Percentiles rank a stretch among this genome's conserved stretches.
Conservation (phyloP, 2,797 vertebrate genomes). For the Catostomus latipinnis region DNA sequence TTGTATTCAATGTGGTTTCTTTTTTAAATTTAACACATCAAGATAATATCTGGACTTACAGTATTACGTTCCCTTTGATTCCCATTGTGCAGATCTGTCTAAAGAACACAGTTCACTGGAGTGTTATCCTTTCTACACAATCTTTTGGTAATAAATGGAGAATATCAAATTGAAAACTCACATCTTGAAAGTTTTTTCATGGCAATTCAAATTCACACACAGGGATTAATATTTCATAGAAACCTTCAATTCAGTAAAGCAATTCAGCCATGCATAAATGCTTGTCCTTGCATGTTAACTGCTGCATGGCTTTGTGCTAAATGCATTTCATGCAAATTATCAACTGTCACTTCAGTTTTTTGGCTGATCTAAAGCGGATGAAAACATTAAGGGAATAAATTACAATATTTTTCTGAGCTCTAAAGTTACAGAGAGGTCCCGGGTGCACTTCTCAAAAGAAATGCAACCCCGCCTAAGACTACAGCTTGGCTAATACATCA, state of each 20-base stretch:
- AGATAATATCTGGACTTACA: slow-evolving; percentile 78
- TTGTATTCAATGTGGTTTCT: slow-evolving; percentile 83
- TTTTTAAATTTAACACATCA: slow-evolving; percentile 65
- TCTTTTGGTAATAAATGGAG: slow-evolving; percentile 85
- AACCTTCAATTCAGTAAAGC: too few species aligned
- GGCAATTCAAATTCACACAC: not conserved
- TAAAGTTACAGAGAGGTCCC: slow-evolving; percentile 40
- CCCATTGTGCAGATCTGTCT: slow-evolving; percentile 81
- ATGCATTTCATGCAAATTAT: not conserved
- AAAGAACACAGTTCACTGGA: slow-evolving; percentile 73
- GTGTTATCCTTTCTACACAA: slow-evolving; percentile 84
- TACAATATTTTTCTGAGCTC: slow-evolving; percentile 33
- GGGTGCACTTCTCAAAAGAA: slow-evolving; percentile 45
- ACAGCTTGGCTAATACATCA: slow-evolving; percentile 43
- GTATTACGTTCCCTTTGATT: slow-evolving; percentile 81
- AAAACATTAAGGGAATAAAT: not conserved
- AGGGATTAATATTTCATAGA: too few species aligned
- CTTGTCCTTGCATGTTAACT: not conserved
- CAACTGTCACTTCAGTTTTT: not conserved
- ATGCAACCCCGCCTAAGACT: slow-evolving; percentile 19
- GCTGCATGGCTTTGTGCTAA: slow-evolving; percentile 3
- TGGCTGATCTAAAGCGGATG: not conserved
- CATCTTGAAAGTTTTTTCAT: slow-evolving; percentile 8
- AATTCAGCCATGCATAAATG: not conserved
- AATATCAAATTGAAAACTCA: slow-evolving; percentile 37